A percentile compares a stretch with the other conserved stretches of the same genome.
phyloP scores from a whole-genome alignment of 2,797 vertebrate genomes.

The Coregonus sp. region DNA sequence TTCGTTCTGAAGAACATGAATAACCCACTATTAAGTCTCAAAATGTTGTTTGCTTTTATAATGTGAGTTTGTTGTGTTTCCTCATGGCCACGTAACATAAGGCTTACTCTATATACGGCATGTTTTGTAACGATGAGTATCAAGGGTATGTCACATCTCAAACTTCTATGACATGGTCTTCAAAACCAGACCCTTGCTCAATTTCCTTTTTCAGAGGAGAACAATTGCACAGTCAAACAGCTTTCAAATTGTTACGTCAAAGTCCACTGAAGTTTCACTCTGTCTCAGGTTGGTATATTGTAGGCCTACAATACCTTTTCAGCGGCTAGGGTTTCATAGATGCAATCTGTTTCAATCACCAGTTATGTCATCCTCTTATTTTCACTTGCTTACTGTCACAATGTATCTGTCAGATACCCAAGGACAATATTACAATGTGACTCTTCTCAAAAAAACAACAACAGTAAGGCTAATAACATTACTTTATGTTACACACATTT shows the following conservation, averaged over 20 bases:
- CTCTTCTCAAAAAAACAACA: not conserved
- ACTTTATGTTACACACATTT: not conserved
- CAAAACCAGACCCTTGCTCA: constrained; percentile 33
- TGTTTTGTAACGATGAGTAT: too few species aligned
- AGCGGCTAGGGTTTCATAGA: constrained; percentile 24
- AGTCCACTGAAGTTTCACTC: constrained; percentile 41
- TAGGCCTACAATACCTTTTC: not conserved
- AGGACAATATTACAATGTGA: not conserved
- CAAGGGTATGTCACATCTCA: constrained; percentile 34
- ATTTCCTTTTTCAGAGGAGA: constrained; percentile 56
- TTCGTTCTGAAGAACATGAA: not conserved
- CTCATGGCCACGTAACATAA: not conserved
- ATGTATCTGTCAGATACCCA: constrained; percentile 11
- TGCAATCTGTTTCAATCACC: constrained; percentile 14
- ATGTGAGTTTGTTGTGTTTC: not conserved
- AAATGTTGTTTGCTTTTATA: not conserved
- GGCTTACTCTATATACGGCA: not conserved
- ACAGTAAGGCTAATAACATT: not conserved
- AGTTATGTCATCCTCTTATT: constrained; percentile 33
- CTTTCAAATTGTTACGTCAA: constrained; percentile 30
- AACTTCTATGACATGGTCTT: constrained; percentile 55
- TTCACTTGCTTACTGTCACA: constrained; percentile 19
- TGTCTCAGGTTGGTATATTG: constrained; percentile 18
- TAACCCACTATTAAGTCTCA: not conserved
- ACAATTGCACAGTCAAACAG: constrained; percentile 28